Evolutionary conservation across 2,113 vertebrate genomes (phyloP).

Genomic region (Cnemophilus loriae): DNA sequence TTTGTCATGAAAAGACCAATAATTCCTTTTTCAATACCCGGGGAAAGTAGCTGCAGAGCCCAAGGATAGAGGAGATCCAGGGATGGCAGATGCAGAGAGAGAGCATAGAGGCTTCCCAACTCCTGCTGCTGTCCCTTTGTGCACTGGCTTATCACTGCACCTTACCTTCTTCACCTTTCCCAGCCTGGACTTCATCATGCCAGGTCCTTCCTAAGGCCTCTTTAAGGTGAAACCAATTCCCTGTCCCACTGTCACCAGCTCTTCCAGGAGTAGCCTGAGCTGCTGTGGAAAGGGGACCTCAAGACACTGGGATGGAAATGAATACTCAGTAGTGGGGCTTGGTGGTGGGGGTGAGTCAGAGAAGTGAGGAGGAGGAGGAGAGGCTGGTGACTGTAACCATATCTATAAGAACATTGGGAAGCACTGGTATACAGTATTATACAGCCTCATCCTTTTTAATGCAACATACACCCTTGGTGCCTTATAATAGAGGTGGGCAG

Average conservation of each 20-base stretch:
- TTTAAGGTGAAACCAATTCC: background rate
- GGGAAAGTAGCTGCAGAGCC: background rate
- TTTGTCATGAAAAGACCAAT: background rate
- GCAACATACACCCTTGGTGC: accelerated
- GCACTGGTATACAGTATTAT: background rate
- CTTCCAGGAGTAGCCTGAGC: background rate
- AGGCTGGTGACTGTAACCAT: background rate
- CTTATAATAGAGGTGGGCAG: background rate
- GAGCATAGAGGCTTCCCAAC: background rate
- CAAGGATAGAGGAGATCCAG: background rate
- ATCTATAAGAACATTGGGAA: background rate
- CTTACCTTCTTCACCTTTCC: background rate
- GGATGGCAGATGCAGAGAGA: background rate
- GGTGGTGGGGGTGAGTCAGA: background rate
- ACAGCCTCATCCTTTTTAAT: background rate
- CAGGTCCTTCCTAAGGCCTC: background rate
- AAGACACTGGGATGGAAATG: background rate
- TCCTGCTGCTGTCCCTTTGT: background rate
- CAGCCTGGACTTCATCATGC: background rate
- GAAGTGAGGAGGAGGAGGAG: background rate
- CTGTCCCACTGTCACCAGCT: background rate
- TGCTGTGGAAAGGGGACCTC: background rate
- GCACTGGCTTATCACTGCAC: background rate
- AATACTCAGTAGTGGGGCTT: background rate
- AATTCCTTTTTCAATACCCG: background rate